These are phyloP conservation scores for Eidolon helvum DNA, from an alignment of 2,113 vertebrate species.

Conservation along the genomic window DNA sequence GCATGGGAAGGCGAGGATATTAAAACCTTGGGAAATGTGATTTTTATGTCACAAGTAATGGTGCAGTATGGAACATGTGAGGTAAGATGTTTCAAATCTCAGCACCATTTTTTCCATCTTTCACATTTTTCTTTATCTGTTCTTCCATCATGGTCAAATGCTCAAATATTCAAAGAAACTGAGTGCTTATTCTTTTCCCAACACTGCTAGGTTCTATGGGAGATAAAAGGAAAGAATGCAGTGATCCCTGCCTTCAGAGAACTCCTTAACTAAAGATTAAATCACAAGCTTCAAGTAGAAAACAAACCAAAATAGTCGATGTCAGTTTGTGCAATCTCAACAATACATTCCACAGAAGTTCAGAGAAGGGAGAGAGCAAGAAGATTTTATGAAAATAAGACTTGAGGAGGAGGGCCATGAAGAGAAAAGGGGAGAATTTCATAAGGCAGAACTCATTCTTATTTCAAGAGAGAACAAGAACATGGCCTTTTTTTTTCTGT, in stretches of 20 bases:
- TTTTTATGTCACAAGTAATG: conserved; percentile 95
- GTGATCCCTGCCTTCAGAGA: not conserved
- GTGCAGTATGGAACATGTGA: conserved; percentile 89
- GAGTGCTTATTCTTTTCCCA: not conserved
- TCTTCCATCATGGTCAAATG: not conserved
- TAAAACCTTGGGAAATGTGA: conserved; percentile 92
- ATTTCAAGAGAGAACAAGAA: not conserved
- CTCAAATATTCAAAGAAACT: not conserved
- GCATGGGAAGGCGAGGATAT: conserved; percentile 98
- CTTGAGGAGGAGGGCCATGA: not conserved
- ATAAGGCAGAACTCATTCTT: not conserved
- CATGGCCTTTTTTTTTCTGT: not conserved
- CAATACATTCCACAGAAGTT: not conserved
- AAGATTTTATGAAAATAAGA: not conserved
- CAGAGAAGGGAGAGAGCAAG: not conserved
- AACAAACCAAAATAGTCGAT: not conserved
- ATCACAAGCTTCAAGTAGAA: not conserved
- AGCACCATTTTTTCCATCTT: not conserved
- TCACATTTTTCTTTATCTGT: not conserved
- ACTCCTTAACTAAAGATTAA: not conserved
- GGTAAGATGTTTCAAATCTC: conserved; percentile 83
- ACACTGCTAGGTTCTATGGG: not conserved
- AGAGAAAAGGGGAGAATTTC: not conserved
- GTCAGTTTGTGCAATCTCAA: not conserved
- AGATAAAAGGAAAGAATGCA: not conserved